These are phyloP conservation scores for Eolophus roseicapilla DNA, from an alignment of 2,113 vertebrate genomes.

Conservation along the genomic window DNA sequence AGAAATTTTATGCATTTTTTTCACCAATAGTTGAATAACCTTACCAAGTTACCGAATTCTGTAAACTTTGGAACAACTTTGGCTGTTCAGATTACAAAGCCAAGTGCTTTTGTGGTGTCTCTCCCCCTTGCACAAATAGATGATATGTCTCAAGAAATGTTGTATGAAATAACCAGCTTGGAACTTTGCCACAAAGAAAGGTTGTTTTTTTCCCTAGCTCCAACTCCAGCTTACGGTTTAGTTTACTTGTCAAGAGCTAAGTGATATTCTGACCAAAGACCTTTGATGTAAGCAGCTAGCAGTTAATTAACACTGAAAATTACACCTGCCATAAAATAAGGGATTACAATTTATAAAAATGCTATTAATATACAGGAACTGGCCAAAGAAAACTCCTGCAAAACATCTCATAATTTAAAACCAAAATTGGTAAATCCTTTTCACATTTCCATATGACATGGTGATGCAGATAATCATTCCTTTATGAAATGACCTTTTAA, in stretches of 20 bases:
- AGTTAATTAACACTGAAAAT: conserved; percentile 22
- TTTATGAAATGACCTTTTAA: conserved; percentile 1
- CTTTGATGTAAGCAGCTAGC: not conserved
- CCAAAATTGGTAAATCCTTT: not conserved
- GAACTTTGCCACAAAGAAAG: not conserved
- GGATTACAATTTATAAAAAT: not conserved
- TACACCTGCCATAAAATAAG: not conserved
- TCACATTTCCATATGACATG: not conserved
- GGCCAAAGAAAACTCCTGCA: not conserved
- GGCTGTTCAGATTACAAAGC: not conserved
- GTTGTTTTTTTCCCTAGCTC: not conserved
- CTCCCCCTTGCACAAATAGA: not conserved
- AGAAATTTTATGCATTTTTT: not conserved
- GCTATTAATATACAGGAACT: not conserved
- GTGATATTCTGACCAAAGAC: not conserved
- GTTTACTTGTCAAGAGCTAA: not conserved
- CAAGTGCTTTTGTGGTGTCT: not conserved
- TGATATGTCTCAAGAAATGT: not conserved
- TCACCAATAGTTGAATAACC: not conserved
- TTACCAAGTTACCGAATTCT: not conserved
- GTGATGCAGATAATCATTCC: not conserved
- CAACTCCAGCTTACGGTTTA: not conserved
- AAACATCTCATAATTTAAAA: not conserved
- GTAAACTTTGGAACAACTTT: not conserved
- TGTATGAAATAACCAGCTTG: not conserved